A percentile compares a stretch with the other conserved stretches of the same genome.
Evolutionary conservation across 2,797 vertebrate genomes (phyloP).

Genomic region (Hemibagrus guttatus): DNA sequence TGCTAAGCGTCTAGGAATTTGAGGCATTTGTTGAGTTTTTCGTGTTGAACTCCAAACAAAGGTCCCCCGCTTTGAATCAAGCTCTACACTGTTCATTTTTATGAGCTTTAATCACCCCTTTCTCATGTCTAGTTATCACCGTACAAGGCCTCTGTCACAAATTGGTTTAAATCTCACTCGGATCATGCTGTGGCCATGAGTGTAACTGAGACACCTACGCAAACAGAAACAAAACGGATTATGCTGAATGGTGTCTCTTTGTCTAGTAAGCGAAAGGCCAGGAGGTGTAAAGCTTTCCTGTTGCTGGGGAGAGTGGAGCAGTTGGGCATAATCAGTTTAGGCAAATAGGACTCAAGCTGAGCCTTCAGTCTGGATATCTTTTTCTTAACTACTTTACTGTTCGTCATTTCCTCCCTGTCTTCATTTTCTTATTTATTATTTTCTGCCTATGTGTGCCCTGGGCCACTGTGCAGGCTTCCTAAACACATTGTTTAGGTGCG

Average conservation of each 20-base stretch:
- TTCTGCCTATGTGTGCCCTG: background rate
- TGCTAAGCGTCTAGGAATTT: constrained; percentile 43
- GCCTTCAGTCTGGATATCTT: constrained; percentile 40
- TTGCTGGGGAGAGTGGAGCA: constrained; percentile 31
- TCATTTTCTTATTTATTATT: constrained; percentile 30
- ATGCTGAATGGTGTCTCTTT: constrained; percentile 34
- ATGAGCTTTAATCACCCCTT: constrained; percentile 27
- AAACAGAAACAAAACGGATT: constrained; percentile 26
- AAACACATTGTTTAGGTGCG: background rate
- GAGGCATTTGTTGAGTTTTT: constrained; percentile 35
- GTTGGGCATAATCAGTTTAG: constrained; percentile 42
- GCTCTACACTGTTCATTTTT: constrained; percentile 31
- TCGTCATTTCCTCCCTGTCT: constrained; percentile 31
- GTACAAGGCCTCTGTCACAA: background rate
- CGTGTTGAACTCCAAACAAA: constrained; percentile 33
- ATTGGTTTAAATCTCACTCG: constrained; percentile 8
- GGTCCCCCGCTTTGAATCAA: constrained; percentile 30
- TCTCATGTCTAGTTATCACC: constrained; percentile 30
- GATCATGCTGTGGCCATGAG: constrained; percentile 26
- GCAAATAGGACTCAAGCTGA: constrained; percentile 43
- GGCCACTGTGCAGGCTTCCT: background rate
- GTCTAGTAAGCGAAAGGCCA: constrained; percentile 37
- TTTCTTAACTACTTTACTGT: constrained; percentile 27
- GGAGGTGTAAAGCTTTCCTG: constrained; percentile 38
- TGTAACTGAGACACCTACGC: constrained; percentile 29